Conservation (phyloP, 30 jellyfish, hydroid and myxozoan genomes). For the Cassiopea andromeda region DNA sequence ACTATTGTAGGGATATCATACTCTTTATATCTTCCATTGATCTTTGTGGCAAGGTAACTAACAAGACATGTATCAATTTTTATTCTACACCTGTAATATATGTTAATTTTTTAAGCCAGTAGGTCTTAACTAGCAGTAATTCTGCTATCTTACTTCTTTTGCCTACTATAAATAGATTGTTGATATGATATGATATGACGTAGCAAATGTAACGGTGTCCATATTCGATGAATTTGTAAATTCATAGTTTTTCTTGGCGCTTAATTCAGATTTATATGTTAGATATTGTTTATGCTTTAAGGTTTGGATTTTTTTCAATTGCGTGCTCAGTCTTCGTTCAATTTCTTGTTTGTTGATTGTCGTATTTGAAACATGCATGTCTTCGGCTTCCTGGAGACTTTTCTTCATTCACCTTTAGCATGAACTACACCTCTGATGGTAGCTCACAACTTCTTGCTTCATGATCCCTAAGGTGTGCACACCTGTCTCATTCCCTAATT, state of each 20-base stretch:
- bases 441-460: neutral
- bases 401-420: neutral
- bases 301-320: neutral
- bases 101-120: too few species aligned
- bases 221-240: neutral
- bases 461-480: conserved; percentile 9
- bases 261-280: neutral
- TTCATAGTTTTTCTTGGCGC: neutral
- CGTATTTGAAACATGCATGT: neutral
- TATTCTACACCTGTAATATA: too few species aligned
- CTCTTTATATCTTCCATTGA: neutral
- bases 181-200: neutral
- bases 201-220: neutral
- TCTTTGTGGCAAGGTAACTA: neutral
- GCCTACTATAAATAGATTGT: too few species aligned
- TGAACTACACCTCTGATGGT: neutral
- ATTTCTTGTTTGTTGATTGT: neutral
- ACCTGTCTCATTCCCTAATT: neutral
- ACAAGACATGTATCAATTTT: too few species aligned
- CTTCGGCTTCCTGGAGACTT: neutral
- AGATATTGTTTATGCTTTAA: neutral
- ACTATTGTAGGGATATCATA: neutral
- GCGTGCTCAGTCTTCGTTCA: neutral
- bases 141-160: too few species aligned
- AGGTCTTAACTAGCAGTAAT: too few species aligned